Conservation (phyloP, 2,113 vertebrate genomes). For the Triplophysa dalaica region DNA sequence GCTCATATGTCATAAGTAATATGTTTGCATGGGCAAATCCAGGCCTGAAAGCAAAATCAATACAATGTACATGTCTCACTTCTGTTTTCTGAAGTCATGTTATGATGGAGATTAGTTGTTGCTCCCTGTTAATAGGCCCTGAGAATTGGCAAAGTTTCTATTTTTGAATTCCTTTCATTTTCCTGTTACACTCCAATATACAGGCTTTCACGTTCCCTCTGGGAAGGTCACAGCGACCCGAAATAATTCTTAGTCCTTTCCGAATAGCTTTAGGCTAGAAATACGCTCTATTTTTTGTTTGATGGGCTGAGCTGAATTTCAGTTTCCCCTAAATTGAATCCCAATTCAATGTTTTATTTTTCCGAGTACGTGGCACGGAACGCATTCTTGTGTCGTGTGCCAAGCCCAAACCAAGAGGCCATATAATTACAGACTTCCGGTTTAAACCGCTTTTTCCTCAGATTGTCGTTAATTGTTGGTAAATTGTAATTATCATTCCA, state of each 20-base stretch:
- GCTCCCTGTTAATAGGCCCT: neutral
- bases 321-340: slow-evolving; percentile 21
- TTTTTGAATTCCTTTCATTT: neutral
- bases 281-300: slow-evolving; percentile 8
- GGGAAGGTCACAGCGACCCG: slow-evolving; percentile 10
- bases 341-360: neutral
- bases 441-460: slow-evolving; percentile 43
- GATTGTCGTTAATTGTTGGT: slow-evolving; percentile 55
- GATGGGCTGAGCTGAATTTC: neutral
- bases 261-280: slow-evolving; percentile 3
- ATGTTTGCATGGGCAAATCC: neutral
- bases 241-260: slow-evolving; percentile 1
- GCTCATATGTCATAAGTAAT: too few relatives aligned
- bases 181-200: slow-evolving; percentile 1
- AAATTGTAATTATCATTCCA: slow-evolving; percentile 60
- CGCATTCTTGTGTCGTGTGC: slow-evolving; percentile 28
- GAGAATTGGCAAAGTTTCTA: neutral
- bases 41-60: neutral
- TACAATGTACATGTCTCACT: neutral
- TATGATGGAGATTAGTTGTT: neutral
- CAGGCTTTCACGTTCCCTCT: neutral
- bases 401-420: slow-evolving; percentile 50
- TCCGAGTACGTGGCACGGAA: slow-evolving; percentile 3
- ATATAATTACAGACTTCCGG: slow-evolving; percentile 54
- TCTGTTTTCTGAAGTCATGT: neutral